Evolutionary conservation across 2,113 vertebrate species (phyloP).

Genomic region (Speoplatyrhinus poulsoni): DNA sequence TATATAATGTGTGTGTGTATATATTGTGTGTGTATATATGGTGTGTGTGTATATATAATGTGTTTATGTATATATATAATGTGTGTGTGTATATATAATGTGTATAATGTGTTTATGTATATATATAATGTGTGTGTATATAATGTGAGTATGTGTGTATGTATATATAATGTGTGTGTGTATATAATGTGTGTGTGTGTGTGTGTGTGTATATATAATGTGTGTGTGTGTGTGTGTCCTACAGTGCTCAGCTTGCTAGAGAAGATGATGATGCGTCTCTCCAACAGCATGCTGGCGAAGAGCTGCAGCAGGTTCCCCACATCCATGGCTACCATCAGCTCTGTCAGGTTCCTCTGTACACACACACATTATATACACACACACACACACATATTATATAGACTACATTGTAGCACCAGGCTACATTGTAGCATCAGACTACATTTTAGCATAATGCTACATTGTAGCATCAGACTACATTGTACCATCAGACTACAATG

Average conservation of each 20-base stretch:
- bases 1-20: too few relatives aligned
- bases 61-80: too few relatives aligned
- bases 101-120: too few relatives aligned
- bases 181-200: background rate
- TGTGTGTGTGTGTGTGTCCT: conserved; percentile 42
- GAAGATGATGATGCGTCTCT: conserved; percentile 85
- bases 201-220: conserved; percentile 4
- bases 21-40: too few relatives aligned
- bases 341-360: conserved; percentile 87
- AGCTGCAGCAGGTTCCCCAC: conserved; percentile 84
- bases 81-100: too few relatives aligned
- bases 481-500: too few relatives aligned
- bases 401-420: background rate
- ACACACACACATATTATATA: conserved; percentile 5
- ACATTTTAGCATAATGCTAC: too few relatives aligned
- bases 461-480: background rate
- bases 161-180: background rate
- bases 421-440: background rate
- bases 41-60: too few relatives aligned
- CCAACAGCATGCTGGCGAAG: conserved; percentile 87
- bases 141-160: background rate
- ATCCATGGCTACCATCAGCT: conserved; percentile 86
- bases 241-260: conserved; percentile 90
- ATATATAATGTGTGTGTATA: too few relatives aligned
- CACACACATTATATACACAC: conserved; percentile 8